phyloP scores from a whole-genome alignment of 2,888 invertebrate genomes.

The Gymnoscelis rufifasciata region DNA sequence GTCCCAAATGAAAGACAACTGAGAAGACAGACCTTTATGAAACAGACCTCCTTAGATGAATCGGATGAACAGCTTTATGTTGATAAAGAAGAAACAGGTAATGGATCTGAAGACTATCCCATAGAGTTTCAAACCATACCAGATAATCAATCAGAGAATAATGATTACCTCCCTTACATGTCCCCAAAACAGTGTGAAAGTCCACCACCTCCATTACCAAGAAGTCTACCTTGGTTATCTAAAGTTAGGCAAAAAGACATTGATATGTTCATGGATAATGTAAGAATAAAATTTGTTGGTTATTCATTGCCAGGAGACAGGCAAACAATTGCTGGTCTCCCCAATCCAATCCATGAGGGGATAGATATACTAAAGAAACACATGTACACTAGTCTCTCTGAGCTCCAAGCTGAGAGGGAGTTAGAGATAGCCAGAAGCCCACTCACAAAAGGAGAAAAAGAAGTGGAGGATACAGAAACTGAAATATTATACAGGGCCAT shows the following conservation, averaged over 20 bases:
- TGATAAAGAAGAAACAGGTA: conserved; percentile 83
- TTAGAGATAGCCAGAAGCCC: conserved; percentile 95
- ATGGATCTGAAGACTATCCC: conserved; percentile 80
- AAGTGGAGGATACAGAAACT: conserved; percentile 88
- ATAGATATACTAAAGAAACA: conserved; percentile 94
- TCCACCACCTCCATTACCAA: conserved; percentile 67
- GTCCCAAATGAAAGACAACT: conserved; percentile 81
- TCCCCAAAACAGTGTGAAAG: conserved; percentile 69
- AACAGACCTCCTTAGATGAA: conserved; percentile 95
- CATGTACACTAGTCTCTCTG: conserved; percentile 95
- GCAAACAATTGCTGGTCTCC: conserved; percentile 94
- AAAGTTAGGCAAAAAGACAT: conserved; percentile 97
- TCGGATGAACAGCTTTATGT: conserved; percentile 84
- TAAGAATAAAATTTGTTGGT: conserved; percentile 96
- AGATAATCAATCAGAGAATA: conserved; percentile 58
- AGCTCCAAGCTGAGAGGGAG: conserved; percentile 94
- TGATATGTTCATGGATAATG: conserved; percentile 93
- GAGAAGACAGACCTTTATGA: conserved; percentile 88
- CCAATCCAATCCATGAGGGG: conserved; percentile 97
- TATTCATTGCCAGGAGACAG: conserved; percentile 93
- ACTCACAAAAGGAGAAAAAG: conserved; percentile 89
- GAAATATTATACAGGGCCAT: conserved; percentile 96
- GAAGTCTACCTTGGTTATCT: conserved; percentile 95
- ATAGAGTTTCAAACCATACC: conserved; percentile 79
- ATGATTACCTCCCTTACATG: conserved; percentile 64